Percentiles rank a stretch among this genome's conserved stretches.
phyloP scores from a whole-genome alignment of 2,113 vertebrate species.

The Sitta europaea region DNA sequence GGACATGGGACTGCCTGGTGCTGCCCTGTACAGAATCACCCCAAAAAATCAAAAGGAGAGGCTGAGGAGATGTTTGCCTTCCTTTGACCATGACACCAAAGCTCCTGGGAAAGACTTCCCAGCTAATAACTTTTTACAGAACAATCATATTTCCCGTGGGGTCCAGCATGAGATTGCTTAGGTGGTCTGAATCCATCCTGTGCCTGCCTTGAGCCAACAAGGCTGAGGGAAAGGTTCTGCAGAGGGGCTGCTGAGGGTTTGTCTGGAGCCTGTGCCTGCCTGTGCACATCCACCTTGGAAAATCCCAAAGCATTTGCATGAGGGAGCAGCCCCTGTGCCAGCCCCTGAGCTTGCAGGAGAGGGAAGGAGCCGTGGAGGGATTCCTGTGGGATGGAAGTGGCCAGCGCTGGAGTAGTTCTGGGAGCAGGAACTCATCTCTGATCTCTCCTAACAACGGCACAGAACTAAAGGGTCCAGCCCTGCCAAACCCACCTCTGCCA shows the following conservation, averaged over 20 bases:
- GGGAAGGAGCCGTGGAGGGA: not conserved
- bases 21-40: not conserved
- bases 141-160: rapidly evolving
- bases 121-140: not conserved
- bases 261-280: not conserved
- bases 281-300: too few relatives aligned
- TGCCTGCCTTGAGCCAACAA: not conserved
- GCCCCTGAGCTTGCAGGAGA: not conserved
- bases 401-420: not conserved
- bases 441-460: not conserved
- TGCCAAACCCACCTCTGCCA: not conserved
- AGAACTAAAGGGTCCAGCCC: not conserved
- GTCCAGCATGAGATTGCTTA: rapidly evolving
- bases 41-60: not conserved
- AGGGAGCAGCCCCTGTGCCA: not conserved
- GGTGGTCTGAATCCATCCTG: not conserved
- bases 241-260: not conserved
- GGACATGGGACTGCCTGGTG: not conserved
- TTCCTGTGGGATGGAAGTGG: not conserved
- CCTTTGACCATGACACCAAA: not conserved
- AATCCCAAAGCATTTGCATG: not conserved
- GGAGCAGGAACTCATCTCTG: not conserved
- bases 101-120: not conserved
- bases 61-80: not conserved
- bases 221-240: not conserved